These are phyloP conservation scores for Equus przewalskii DNA, from an alignment of 2,113 vertebrate species.

Conservation along the genomic window DNA sequence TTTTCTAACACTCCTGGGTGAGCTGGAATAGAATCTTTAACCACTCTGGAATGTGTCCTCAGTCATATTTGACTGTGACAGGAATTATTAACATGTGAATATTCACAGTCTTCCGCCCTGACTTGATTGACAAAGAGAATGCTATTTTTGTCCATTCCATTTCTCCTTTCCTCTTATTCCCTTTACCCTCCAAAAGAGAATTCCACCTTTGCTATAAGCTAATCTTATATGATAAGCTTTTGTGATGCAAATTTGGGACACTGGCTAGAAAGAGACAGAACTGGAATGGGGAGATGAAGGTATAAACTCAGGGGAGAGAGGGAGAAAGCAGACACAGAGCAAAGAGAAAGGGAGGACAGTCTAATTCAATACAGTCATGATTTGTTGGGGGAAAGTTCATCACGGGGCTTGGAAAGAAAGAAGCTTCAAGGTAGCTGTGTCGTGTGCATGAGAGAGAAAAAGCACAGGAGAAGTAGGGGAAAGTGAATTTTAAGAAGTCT, in stretches of 20 bases:
- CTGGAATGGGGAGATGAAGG: neutral
- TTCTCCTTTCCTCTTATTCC: neutral
- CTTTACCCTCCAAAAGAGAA: constrained; percentile 30
- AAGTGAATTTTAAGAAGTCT: neutral
- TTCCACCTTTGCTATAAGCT: constrained; percentile 39
- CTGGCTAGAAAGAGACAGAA: neutral
- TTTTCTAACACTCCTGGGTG: neutral
- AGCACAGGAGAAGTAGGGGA: neutral
- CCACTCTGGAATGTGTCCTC: neutral
- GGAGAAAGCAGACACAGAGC: neutral
- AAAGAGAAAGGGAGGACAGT: neutral
- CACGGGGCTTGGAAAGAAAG: neutral
- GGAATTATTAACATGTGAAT: constrained; percentile 48
- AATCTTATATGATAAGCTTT: constrained; percentile 64
- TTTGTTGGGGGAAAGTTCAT: neutral
- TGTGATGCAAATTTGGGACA: constrained; percentile 62
- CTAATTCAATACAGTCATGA: neutral
- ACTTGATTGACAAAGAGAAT: constrained; percentile 45
- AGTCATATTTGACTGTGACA: neutral
- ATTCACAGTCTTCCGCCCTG: neutral
- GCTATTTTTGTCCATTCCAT: constrained; percentile 38
- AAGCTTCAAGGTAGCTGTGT: neutral
- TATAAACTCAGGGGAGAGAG: neutral
- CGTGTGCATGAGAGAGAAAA: neutral
- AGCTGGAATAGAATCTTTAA: constrained; percentile 30